Evolutionary conservation across 1,140 invertebrate genomes (phyloP).

Genomic region (Pogonomyrmex californicus): DNA sequence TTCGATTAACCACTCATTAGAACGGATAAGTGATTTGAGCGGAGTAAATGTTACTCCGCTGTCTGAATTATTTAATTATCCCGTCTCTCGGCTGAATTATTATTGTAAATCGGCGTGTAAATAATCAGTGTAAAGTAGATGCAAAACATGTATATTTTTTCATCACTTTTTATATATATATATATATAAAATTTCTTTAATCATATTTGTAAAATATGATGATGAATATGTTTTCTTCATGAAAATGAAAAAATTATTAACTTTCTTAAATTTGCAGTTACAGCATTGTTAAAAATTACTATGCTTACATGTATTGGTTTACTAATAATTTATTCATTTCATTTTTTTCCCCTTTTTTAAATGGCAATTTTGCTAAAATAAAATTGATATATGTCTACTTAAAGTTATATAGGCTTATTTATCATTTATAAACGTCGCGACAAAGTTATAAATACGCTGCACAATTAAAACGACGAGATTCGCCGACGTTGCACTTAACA

Average conservation of each 20-base stretch:
- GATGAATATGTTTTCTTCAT: neutral
- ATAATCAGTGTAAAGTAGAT: neutral
- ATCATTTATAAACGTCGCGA: neutral
- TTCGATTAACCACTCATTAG: slow-evolving; percentile 58
- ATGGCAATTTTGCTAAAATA: neutral
- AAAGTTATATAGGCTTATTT: neutral
- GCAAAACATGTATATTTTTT: neutral
- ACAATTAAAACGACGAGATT: neutral
- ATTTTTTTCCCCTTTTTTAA: neutral
- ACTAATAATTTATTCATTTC: neutral
- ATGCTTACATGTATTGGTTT: neutral
- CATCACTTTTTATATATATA: neutral
- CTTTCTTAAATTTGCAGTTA: too few relatives aligned
- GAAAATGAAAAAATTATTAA: neutral
- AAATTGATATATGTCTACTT: neutral
- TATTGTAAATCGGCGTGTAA: neutral
- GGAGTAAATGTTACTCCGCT: slow-evolving; percentile 23
- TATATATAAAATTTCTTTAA: neutral
- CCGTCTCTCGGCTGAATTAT: slow-evolving; percentile 19
- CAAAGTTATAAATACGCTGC: neutral
- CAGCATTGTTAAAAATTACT: neutral
- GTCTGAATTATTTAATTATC: slow-evolving; percentile 4
- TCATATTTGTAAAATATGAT: too few relatives aligned
- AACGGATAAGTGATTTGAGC: slow-evolving; percentile 38
- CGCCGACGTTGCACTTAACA: neutral